phyloP scores from a whole-genome alignment of 1,140 invertebrate species.

The Cyphomyrmex costatus region DNA sequence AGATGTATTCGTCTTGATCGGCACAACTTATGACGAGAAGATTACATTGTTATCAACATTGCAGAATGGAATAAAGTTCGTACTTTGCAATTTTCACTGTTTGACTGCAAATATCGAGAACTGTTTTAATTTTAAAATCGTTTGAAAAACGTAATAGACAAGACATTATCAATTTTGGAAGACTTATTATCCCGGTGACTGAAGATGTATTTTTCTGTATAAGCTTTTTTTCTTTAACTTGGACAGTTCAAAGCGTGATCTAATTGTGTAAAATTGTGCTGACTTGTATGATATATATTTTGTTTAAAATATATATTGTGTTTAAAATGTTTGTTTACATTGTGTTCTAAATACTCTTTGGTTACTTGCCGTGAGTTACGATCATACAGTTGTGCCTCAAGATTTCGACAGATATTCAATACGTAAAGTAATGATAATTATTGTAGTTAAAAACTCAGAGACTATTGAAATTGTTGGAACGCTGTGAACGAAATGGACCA shows the following conservation, averaged over 20 bases:
- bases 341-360: slow-evolving; percentile 46
- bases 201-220: background rate
- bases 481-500: slow-evolving; percentile 82
- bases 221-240: background rate
- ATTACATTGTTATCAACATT: slow-evolving; percentile 27
- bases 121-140: background rate
- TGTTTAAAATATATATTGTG: slow-evolving; percentile 14
- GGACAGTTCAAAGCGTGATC: background rate
- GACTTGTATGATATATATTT: background rate
- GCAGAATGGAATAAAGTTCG: slow-evolving; percentile 22
- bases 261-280: slow-evolving; percentile 22
- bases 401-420: slow-evolving; percentile 70
- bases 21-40: slow-evolving; percentile 65
- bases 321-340: slow-evolving; percentile 8
- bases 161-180: background rate
- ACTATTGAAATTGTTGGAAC: slow-evolving; percentile 78
- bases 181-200: slow-evolving; percentile 32
- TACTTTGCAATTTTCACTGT: slow-evolving; percentile 21
- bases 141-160: background rate
- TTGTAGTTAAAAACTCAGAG: slow-evolving; percentile 77
- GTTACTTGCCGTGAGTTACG: slow-evolving; percentile 27
- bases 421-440: slow-evolving; percentile 73
- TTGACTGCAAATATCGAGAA: background rate
- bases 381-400: slow-evolving; percentile 70
- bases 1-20: slow-evolving; percentile 66